Percentiles rank a stretch among this genome's conserved stretches.
Conservation (phyloP, 64 coral and sea anemone species). For the Actinia tenebrosa region DNA sequence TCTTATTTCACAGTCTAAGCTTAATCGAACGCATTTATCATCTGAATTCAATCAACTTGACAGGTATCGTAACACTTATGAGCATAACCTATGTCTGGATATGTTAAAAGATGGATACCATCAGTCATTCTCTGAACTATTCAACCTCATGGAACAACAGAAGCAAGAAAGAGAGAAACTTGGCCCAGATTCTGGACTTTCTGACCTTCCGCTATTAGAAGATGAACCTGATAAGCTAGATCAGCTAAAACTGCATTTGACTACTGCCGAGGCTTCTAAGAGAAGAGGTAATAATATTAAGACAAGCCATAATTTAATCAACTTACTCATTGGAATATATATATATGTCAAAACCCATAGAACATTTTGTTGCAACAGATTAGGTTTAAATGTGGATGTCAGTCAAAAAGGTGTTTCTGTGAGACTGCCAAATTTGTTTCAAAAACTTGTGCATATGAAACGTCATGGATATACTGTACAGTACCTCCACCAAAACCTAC, state of each 20-base stretch:
- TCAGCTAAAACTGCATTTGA: conserved; percentile 81
- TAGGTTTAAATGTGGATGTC: not conserved
- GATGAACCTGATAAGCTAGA: conserved; percentile 90
- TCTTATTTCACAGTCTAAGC: too few relatives aligned
- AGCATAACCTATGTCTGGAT: conserved; percentile 94
- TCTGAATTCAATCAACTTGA: not conserved
- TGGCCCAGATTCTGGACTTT: conserved; percentile 71
- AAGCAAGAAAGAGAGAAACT: conserved; percentile 60
- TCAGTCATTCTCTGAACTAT: conserved; percentile 91
- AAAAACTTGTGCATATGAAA: too few relatives aligned
- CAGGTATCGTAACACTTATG: conserved; percentile 93
- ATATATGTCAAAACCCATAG: too few relatives aligned
- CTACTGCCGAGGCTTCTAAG: conserved; percentile 74
- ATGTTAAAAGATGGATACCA: conserved; percentile 99
- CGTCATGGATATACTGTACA: too few relatives aligned
- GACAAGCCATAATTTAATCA: not conserved
- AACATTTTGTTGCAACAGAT: not conserved
- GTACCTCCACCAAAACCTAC: too few relatives aligned
- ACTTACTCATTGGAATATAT: too few relatives aligned
- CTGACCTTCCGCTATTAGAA: conserved; percentile 66
- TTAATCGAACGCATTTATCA: too few relatives aligned
- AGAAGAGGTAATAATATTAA: conserved; percentile 86
- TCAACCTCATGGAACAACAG: conserved; percentile 85
- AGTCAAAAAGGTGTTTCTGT: not conserved
- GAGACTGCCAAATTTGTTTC: too few relatives aligned